Evolutionary conservation across 2,888 invertebrate genomes (phyloP).

Genomic region (Sisyra terminalis): DNA sequence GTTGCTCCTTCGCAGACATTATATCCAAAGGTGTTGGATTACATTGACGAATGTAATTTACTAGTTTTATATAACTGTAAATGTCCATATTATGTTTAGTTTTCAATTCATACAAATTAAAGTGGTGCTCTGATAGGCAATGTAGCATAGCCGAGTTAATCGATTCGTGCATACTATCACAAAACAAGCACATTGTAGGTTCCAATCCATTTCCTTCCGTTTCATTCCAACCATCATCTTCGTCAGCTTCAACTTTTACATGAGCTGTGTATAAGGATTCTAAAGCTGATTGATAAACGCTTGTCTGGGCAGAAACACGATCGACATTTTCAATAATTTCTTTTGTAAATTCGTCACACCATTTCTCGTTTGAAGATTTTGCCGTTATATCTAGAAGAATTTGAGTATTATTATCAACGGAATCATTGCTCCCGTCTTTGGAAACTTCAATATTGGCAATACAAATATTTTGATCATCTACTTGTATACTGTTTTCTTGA

Average conservation of each 20-base stretch:
- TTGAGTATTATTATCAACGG: too few species aligned
- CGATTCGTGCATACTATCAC: conserved; percentile 38
- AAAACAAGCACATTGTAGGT: conserved; percentile 53
- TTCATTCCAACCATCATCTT: conserved; percentile 16
- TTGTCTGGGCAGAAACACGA: too few species aligned
- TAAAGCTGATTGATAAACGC: too few species aligned
- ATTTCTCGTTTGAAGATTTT: too few species aligned
- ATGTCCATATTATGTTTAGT: conserved; percentile 59
- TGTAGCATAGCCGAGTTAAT: conserved; percentile 50
- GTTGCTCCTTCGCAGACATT: conserved; percentile 28
- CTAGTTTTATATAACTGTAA: conserved; percentile 64
- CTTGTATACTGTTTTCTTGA: too few species aligned
- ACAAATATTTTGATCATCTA: too few species aligned
- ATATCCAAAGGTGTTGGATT: conserved; percentile 40
- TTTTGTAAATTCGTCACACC: too few species aligned
- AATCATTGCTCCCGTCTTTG: too few species aligned
- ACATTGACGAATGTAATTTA: conserved; percentile 59
- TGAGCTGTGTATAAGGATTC: too few species aligned
- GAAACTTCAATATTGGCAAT: too few species aligned
- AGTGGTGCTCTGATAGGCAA: conserved; percentile 43
- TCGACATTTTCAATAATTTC: too few species aligned
- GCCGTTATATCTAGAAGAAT: too few species aligned
- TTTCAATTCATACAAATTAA: conserved; percentile 47
- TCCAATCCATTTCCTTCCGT: conserved; percentile 36
- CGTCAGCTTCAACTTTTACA: neutral